Evolutionary conservation across 1,140 invertebrate genomes (phyloP), one percentile per base, ranked within the genome.

Genomic region (Spodoptera litura): DNA sequence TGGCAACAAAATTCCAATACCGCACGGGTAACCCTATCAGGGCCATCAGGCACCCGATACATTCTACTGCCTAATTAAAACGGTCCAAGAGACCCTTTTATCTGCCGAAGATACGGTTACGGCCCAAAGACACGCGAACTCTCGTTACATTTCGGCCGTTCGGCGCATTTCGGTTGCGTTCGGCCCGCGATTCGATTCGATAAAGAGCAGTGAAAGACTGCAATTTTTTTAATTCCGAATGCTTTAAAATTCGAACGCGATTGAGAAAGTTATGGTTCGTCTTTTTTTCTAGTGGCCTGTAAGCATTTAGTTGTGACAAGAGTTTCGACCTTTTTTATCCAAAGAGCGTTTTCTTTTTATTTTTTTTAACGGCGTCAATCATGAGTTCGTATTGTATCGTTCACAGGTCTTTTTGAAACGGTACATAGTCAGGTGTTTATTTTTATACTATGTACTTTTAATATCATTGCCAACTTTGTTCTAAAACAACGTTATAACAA

Each of bases 21-120:
- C 2, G 53, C 11, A 74, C 78, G 56, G 84, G 11, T 83, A 91
- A 81, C 89, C 88, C 90, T 91, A 84, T 78, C 71, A 15, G 51
- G 27, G 68, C 74, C 62, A 82, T 79, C 84, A 80, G 83, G 78
- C 89, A 87, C 83, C 83, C 85, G 87, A 89, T 89, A 92, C 88
- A 89, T 90, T 88, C 83, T 86, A 86, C 84, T 81, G 86, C 85
- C 89, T 93, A 94, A 93, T 93, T 94, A 93, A 94, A 93, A 93
- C 91, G 88, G 91, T 91, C 81, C 90, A 88, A 82, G 89, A 82
- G 88, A 88, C 88, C 87, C 87, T 92, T 88, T 94, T 92, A 91
- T 91, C 90, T 79, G 80, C 81, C 88, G 83, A 87, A 92, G 91
- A 91, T 90, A 89, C 82, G 88, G 85, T 88, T 88, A 92, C 86